phyloP scores from a whole-genome alignment of 2,888 invertebrate species.

The Platypus cylindrus region DNA sequence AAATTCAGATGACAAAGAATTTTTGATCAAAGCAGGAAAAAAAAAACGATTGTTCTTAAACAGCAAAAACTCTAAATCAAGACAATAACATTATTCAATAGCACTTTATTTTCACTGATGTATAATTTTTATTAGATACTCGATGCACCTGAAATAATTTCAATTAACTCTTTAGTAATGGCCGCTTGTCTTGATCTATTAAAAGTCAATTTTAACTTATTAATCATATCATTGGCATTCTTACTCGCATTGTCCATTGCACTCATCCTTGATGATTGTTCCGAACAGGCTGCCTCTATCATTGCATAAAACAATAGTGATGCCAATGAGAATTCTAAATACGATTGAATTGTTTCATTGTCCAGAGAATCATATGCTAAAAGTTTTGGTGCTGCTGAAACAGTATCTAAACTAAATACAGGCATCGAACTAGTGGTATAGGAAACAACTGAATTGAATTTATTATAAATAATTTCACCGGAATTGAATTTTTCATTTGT shows the following conservation, averaged over 20 bases:
- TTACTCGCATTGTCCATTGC: conserved; percentile 99
- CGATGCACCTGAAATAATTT: conserved; percentile 97
- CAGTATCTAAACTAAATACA: conserved; percentile 65
- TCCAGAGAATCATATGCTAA: conserved; percentile 88
- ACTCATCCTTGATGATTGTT: conserved; percentile 98
- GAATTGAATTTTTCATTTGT: conserved; percentile 72
- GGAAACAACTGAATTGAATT: conserved; percentile 88
- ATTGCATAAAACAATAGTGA: conserved; percentile 87
- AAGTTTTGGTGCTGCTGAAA: conserved; percentile 74
- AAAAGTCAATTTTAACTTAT: conserved; percentile 89
- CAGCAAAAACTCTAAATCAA: too few species aligned
- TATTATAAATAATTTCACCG: conserved; percentile 87
- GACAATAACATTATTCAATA: too few species aligned
- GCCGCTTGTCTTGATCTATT: conserved; percentile 98
- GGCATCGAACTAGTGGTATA: conserved; percentile 73
- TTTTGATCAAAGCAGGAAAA: too few species aligned
- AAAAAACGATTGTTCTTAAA: too few species aligned
- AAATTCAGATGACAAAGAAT: too few species aligned
- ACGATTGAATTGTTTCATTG: conserved; percentile 77
- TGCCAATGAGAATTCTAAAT: conserved; percentile 90
- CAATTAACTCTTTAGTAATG: conserved; percentile 94
- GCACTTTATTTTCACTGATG: too few species aligned
- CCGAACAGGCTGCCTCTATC: conserved; percentile 96
- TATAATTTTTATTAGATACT: too few species aligned
- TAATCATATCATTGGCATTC: conserved; percentile 99